Percentiles rank a stretch among this genome's conserved stretches.
Evolutionary conservation across 2,888 invertebrate genomes (phyloP).

Genomic region (Schrankia costaestrigalis): DNA sequence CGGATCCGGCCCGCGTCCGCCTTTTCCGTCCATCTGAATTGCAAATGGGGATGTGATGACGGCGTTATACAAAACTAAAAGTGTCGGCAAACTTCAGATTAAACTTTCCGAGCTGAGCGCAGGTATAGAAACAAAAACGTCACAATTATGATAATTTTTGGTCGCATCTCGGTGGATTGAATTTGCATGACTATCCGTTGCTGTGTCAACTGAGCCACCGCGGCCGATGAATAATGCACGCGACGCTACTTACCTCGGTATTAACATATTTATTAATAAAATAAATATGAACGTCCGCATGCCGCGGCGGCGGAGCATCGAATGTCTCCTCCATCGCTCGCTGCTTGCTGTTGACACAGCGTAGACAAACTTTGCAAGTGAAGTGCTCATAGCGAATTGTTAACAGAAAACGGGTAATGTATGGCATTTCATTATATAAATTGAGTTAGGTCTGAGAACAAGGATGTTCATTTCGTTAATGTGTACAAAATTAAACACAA

Average conservation of each 20-base stretch:
- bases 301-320: conserved; percentile 39
- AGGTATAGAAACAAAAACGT: conserved; percentile 80
- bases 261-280: conserved; percentile 81
- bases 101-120: conserved; percentile 63
- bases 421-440: conserved; percentile 78
- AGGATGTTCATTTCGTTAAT: conserved; percentile 73
- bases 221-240: conserved; percentile 75
- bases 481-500: conserved; percentile 68
- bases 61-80: conserved; percentile 77
- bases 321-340: conserved; percentile 36
- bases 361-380: conserved; percentile 55
- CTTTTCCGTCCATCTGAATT: conserved; percentile 78
- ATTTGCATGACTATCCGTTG: conserved; percentile 79
- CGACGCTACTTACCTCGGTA: conserved; percentile 72
- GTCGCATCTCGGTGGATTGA: conserved; percentile 76
- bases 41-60: conserved; percentile 75
- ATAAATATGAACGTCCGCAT: conserved; percentile 74
- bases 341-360: conserved; percentile 59
- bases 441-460: conserved; percentile 66
- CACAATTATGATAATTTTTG: conserved; percentile 78
- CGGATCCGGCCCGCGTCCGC: conserved; percentile 55
- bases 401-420: conserved; percentile 69
- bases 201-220: conserved; percentile 77
- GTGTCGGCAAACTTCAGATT: conserved; percentile 78
- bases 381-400: conserved; percentile 62